Evolutionary conservation across 2,888 invertebrate genomes (phyloP).

Genomic region (Polylopha cassiicola): DNA sequence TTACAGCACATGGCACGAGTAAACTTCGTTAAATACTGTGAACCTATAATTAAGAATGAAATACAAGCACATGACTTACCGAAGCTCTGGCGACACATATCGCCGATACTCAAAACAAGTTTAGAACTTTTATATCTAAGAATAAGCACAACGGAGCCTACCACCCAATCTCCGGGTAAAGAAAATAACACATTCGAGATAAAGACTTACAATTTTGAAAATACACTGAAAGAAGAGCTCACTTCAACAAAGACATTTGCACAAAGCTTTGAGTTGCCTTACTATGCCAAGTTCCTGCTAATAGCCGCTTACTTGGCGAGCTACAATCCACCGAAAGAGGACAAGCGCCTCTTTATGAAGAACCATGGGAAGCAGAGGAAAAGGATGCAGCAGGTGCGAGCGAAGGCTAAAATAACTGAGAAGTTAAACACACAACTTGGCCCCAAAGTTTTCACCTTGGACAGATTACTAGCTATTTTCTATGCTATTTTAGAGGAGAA

Average conservation of each 20-base stretch:
- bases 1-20: slow-evolving; percentile 86
- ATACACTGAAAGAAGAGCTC: slow-evolving; percentile 60
- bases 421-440: slow-evolving; percentile 84
- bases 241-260: slow-evolving; percentile 76
- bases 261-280: slow-evolving; percentile 87
- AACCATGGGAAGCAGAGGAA: slow-evolving; percentile 85
- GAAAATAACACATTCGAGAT: slow-evolving; percentile 43
- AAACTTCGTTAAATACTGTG: slow-evolving; percentile 86
- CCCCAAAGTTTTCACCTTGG: slow-evolving; percentile 89
- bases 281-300: slow-evolving; percentile 91
- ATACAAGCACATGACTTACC: slow-evolving; percentile 80
- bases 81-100: slow-evolving; percentile 88
- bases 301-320: slow-evolving; percentile 95
- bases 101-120: slow-evolving; percentile 84
- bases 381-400: slow-evolving; percentile 76
- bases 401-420: slow-evolving; percentile 75
- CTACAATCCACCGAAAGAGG: slow-evolving; percentile 92
- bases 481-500: slow-evolving; percentile 91
- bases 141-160: slow-evolving; percentile 57
- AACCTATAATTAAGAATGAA: slow-evolving; percentile 83
- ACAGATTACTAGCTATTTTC: slow-evolving; percentile 91
- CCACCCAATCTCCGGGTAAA: slow-evolving; percentile 48
- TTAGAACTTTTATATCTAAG: slow-evolving; percentile 87
- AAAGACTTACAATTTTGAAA: slow-evolving; percentile 48
- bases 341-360: slow-evolving; percentile 91